Percentiles rank a stretch among this genome's conserved stretches.
Evolutionary conservation across 1,140 invertebrate species (phyloP).

Genomic region (Lepidurus packardi): DNA sequence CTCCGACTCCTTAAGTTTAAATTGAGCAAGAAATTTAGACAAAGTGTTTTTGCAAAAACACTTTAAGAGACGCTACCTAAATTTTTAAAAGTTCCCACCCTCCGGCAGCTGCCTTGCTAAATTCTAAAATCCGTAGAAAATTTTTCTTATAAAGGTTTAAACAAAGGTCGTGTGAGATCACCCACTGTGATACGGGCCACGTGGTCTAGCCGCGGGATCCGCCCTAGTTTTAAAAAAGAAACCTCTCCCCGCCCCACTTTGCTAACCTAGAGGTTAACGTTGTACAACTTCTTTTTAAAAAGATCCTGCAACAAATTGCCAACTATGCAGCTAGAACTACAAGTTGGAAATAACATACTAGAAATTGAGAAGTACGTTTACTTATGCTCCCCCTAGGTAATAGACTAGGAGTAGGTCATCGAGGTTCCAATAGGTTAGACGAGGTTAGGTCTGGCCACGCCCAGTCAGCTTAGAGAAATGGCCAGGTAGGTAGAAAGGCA

Average conservation of each 20-base stretch:
- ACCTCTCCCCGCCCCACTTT: background rate
- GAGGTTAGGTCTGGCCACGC: constrained; percentile 20
- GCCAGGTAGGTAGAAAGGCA: constrained; percentile 2
- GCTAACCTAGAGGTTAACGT: constrained; percentile 2
- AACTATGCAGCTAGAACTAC: constrained; percentile 4
- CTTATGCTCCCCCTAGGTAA: background rate
- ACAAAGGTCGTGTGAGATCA: constrained; percentile 13
- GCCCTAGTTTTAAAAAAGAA: constrained; percentile 11
- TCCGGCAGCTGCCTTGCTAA: background rate
- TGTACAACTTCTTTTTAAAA: background rate
- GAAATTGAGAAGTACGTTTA: background rate
- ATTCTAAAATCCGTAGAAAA: constrained; percentile 2
- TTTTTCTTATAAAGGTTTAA: background rate
- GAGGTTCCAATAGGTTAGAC: constrained; percentile 17
- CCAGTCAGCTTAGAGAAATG: constrained; percentile 21
- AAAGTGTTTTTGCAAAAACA: background rate
- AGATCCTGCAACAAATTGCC: constrained; percentile 13
- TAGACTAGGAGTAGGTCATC: constrained; percentile 18
- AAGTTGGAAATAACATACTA: background rate
- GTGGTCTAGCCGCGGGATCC: constrained; percentile 11
- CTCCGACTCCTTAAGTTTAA: background rate
- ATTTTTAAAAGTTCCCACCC: background rate
- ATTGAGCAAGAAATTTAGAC: background rate
- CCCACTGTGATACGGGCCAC: constrained; percentile 11
- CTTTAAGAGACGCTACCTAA: too few species aligned